A percentile compares a stretch with the other conserved stretches of the same genome.
Conservation (phyloP, 2,113 vertebrate species). For the Lanius collurio region DNA sequence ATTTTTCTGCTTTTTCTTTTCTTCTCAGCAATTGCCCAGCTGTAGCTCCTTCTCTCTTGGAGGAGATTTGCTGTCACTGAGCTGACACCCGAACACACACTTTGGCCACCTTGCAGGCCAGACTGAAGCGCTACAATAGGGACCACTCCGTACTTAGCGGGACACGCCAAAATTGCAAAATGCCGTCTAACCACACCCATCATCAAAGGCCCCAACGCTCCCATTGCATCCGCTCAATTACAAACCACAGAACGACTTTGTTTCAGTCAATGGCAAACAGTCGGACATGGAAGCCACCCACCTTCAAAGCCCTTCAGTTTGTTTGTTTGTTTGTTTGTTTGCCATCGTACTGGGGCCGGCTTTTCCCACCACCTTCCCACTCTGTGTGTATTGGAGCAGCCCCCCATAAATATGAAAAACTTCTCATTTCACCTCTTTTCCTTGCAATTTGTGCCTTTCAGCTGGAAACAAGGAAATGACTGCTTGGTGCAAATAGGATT, state of each 20-base stretch:
- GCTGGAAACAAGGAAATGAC: background rate
- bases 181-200: conserved; percentile 69
- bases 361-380: background rate
- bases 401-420: background rate
- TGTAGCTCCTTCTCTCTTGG: background rate
- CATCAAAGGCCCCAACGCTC: conserved; percentile 68
- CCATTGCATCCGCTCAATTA: conserved; percentile 70
- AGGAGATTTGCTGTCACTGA: background rate
- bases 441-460: background rate
- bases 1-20: background rate
- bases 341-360: background rate
- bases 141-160: conserved; percentile 55
- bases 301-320: conserved; percentile 64
- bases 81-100: background rate
- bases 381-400: background rate
- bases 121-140: background rate
- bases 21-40: background rate
- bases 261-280: conserved; percentile 65
- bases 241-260: conserved; percentile 73
- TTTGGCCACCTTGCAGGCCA: background rate
- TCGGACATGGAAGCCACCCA: conserved; percentile 62
- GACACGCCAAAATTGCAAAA: conserved; percentile 67
- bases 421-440: background rate
- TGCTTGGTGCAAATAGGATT: background rate
- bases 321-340: conserved; percentile 18